Percentiles rank a stretch among this genome's conserved stretches.
These are phyloP conservation scores for Drosophila mimica DNA, from an alignment of 2,888 invertebrate species.

Conservation along the genomic window DNA sequence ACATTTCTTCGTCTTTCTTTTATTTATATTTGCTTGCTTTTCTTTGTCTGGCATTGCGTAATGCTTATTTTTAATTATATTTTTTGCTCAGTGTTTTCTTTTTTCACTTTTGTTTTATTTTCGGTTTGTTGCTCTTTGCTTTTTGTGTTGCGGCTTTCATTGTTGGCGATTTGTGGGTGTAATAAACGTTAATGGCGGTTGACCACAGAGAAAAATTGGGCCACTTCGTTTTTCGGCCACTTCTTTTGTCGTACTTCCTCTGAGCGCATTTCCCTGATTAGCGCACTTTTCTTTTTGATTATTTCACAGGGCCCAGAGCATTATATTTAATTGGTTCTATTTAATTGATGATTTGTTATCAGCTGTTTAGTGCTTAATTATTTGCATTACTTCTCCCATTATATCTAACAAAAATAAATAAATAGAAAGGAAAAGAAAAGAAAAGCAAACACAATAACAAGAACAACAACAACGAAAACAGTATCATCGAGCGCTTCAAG, in stretches of 20 bases:
- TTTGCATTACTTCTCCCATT: slow-evolving; percentile 53
- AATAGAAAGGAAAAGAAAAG: neutral
- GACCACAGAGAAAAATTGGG: slow-evolving; percentile 76
- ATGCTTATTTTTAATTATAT: slow-evolving; percentile 79
- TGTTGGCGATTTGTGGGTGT: slow-evolving; percentile 71
- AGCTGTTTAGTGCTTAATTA: slow-evolving; percentile 74
- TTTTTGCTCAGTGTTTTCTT: slow-evolving; percentile 45
- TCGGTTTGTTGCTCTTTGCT: slow-evolving; percentile 66
- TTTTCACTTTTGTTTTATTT: slow-evolving; percentile 29
- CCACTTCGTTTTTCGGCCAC: slow-evolving; percentile 61
- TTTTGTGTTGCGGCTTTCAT: slow-evolving; percentile 62
- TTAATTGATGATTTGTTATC: slow-evolving; percentile 78
- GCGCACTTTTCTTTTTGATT: slow-evolving; percentile 48
- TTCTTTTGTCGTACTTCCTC: slow-evolving; percentile 48
- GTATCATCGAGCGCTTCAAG: slow-evolving; percentile 39
- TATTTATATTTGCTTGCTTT: slow-evolving; percentile 18
- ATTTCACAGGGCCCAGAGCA: slow-evolving; percentile 35
- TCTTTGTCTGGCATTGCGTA: slow-evolving; percentile 63
- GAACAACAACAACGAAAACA: slow-evolving; percentile 6
- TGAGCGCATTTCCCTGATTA: slow-evolving; percentile 52
- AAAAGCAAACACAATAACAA: neutral
- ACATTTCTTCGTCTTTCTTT: slow-evolving; percentile 34
- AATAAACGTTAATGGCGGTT: slow-evolving; percentile 79
- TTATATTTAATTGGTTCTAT: slow-evolving; percentile 71
- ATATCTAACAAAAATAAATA: neutral